These are phyloP conservation scores for Drosophila meridionalis DNA, from an alignment of 2,888 invertebrate species.

Conservation along the genomic window DNA sequence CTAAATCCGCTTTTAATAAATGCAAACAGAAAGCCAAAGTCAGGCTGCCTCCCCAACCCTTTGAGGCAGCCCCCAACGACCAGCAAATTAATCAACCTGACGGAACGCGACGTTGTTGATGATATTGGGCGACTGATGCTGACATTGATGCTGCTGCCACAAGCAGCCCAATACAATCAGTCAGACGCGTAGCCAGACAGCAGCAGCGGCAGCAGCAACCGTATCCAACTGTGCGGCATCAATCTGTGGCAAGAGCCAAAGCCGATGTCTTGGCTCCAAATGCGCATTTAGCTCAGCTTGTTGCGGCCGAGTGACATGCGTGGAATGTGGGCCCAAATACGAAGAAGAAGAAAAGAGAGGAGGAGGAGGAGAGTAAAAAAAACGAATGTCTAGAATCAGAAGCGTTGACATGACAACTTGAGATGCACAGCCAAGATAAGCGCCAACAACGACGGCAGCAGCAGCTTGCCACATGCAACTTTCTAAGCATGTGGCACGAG, in stretches of 20 bases:
- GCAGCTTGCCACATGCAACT: conserved; percentile 49
- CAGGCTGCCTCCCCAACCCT: neutral
- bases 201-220: conserved; percentile 2
- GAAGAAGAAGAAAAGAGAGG: too few species aligned
- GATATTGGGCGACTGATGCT: conserved; percentile 81
- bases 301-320: conserved; percentile 40
- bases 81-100: conserved; percentile 77
- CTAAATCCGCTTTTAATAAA: conserved; percentile 82
- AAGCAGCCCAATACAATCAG: conserved; percentile 70
- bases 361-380: neutral
- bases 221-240: conserved; percentile 80
- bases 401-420: conserved; percentile 84
- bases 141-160: conserved; percentile 79
- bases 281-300: conserved; percentile 51
- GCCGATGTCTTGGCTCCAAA: conserved; percentile 31
- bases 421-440: conserved; percentile 75
- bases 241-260: conserved; percentile 66
- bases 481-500: conserved; percentile 77
- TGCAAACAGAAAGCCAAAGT: conserved; percentile 51
- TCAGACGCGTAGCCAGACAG: conserved; percentile 46
- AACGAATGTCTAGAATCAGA: conserved; percentile 72
- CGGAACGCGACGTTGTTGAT: conserved; percentile 80
- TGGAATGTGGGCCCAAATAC: conserved; percentile 50
- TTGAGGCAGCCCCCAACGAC: conserved; percentile 28
- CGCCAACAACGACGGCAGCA: conserved; percentile 33